Conservation (phyloP, 2,888 invertebrate species). For the Torymus texanus region DNA sequence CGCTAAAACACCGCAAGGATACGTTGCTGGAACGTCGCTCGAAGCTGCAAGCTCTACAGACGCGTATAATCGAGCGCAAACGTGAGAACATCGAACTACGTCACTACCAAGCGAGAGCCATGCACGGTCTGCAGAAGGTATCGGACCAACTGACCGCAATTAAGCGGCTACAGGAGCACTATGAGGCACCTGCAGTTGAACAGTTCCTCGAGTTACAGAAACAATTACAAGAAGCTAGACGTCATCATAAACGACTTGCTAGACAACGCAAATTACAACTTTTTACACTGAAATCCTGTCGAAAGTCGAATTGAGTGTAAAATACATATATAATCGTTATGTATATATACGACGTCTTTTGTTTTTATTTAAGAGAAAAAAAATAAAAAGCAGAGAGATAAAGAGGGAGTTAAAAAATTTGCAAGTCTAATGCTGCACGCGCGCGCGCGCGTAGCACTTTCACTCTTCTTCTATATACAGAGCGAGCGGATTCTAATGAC, state of each 20-base stretch:
- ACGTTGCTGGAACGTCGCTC: conserved; percentile 77
- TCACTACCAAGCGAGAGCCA: conserved; percentile 73
- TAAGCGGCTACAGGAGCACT: conserved; percentile 73
- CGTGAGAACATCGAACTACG: conserved; percentile 71
- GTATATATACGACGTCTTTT: neutral
- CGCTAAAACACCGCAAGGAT: conserved; percentile 78
- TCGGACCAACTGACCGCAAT: conserved; percentile 71
- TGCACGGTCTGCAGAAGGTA: conserved; percentile 74
- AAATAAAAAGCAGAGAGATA: too few relatives aligned
- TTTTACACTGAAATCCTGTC: conserved; percentile 9
- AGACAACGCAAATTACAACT: conserved; percentile 40
- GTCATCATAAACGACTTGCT: conserved; percentile 12
- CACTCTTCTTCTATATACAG: too few relatives aligned
- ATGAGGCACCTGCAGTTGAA: conserved; percentile 68
- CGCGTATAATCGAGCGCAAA: conserved; percentile 73
- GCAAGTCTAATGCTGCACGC: too few relatives aligned
- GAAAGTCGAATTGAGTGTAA: neutral
- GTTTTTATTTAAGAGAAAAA: too few relatives aligned
- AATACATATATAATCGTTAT: too few relatives aligned
- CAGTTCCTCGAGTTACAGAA: conserved; percentile 42
- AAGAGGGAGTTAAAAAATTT: too few relatives aligned
- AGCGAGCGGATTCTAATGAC: too few relatives aligned
- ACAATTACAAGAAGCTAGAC: conserved; percentile 39
- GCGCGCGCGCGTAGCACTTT: too few relatives aligned
- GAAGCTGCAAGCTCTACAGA: conserved; percentile 74